Conservation (phyloP, 2,888 invertebrate genomes). For the Melitaea athalia region DNA sequence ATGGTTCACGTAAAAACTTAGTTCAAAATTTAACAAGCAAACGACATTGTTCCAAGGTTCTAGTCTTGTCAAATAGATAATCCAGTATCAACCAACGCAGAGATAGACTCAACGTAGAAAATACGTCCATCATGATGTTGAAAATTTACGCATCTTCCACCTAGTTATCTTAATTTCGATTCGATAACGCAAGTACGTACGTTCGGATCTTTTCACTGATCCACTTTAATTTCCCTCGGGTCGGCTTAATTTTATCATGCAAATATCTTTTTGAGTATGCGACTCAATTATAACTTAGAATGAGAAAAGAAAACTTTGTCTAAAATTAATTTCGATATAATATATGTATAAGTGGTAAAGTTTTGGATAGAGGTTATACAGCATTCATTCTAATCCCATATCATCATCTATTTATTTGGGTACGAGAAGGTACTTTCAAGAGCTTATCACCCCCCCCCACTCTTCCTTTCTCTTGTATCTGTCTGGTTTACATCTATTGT, state of each 20-base stretch:
- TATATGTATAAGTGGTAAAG: background rate
- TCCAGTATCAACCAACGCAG: no score
- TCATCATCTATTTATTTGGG: no score
- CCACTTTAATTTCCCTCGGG: slow-evolving; percentile 13
- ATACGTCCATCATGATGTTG: background rate
- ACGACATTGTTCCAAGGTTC: no score
- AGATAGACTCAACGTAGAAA: no score
- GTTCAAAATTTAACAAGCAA: no score
- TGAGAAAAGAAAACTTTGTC: background rate
- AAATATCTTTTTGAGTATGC: slow-evolving; percentile 2
- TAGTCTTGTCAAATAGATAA: background rate
- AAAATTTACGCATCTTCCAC: background rate
- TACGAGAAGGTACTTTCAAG: no score
- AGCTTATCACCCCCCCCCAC: no score
- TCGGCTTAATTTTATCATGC: slow-evolving; percentile 11
- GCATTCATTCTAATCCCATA: no score
- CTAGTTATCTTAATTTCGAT: background rate
- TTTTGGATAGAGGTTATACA: background rate
- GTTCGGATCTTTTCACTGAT: background rate
- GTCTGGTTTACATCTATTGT: no score
- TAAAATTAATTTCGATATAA: background rate
- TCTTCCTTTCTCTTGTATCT: no score
- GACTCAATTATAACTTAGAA: slow-evolving; percentile 13
- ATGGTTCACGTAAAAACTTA: no score
- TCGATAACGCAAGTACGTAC: background rate